Base-by-base conservation (phyloP, 2,888 invertebrate species). In the Drosophila falleni region DNA sequence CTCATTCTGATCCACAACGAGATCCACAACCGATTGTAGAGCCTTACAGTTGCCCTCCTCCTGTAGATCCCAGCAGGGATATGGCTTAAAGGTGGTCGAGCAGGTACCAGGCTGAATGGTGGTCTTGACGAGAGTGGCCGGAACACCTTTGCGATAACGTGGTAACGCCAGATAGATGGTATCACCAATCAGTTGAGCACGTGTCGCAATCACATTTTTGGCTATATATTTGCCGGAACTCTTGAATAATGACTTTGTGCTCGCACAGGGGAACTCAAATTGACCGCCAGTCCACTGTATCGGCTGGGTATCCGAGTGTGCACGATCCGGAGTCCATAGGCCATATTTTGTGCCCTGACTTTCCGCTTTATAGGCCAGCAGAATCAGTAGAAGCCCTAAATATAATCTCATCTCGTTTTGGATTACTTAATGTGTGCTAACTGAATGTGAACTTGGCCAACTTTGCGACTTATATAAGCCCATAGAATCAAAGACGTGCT, bases 1-100 rank as follows among this genome's bases (percentile, higher is more conserved):
- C 50, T 95, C 95, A 90, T 95, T 94, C 42, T 91, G 91, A 76
- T 95, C 95, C 29, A 94, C 90, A 89, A 94, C 93, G 56, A 96
- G 91, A 86, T 96, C 96, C 0, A 96, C 94, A 1, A 95, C 96
- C 59, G 95, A 96, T 83, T 96, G 96, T 16, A 96, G 92, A 0
- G 94, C 94, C 35, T 94, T 93, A 86, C 94, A 95, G 92, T 94
- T 95, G 63, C 94, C 95, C 76, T 94, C 94, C 81, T 95, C 95
- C 87, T 96, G 96, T 60, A 94, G 92, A 3, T 94, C 93, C 93
- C 95, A 94, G 94, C 94, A 31, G 95, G 96, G 93, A 93, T 84
- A 96, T 0, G 96, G 95, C 72, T 92, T 88, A 10, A 95, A 91
- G 1, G 92, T 91, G 0, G 94, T 93, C 10, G 93, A 91, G 70